Evolutionary conservation across 1,140 invertebrate species (phyloP).

Genomic region (Micrasema minimum): DNA sequence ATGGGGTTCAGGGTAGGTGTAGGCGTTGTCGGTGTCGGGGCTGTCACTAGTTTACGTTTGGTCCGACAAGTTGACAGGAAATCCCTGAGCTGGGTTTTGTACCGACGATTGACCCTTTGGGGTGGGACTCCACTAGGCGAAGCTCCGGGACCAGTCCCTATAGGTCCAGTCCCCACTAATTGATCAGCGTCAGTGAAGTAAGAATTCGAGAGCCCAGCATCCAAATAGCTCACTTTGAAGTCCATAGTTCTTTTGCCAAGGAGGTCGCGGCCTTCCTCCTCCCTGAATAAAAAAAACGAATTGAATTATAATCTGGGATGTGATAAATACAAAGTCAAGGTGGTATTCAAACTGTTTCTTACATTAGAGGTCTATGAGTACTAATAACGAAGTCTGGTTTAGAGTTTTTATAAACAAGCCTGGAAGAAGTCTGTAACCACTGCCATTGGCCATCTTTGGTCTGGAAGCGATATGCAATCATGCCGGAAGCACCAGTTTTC

Average conservation of each 20-base stretch:
- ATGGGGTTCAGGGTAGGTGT: constrained; percentile 59
- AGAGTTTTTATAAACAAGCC: constrained; percentile 98
- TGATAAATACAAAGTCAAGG: constrained; percentile 24
- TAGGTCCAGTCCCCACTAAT: constrained; percentile 70
- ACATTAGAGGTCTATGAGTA: constrained; percentile 97
- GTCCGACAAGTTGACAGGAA: constrained; percentile 91
- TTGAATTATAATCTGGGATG: constrained; percentile 1
- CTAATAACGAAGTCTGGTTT: constrained; percentile 99
- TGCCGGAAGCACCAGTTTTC: constrained; percentile 97
- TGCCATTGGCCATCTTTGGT: constrained; percentile 96
- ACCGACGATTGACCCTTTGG: constrained; percentile 83
- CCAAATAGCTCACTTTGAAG: constrained; percentile 97
- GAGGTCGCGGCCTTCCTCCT: constrained; percentile 96
- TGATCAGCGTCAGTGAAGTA: constrained; percentile 90
- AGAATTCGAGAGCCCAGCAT: constrained; percentile 88
- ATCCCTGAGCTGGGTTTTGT: constrained; percentile 92
- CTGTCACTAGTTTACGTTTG: constrained; percentile 82
- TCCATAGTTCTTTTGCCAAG: constrained; percentile 98
- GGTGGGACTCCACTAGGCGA: constrained; percentile 70
- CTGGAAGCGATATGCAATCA: constrained; percentile 97
- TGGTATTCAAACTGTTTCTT: too few species aligned
- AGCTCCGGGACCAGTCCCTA: constrained; percentile 52
- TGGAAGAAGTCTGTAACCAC: constrained; percentile 97
- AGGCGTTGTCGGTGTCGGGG: constrained; percentile 60
- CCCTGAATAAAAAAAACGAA: constrained; percentile 72